Conservation (phyloP, 2,797 vertebrate species). For the Esox lucius region DNA sequence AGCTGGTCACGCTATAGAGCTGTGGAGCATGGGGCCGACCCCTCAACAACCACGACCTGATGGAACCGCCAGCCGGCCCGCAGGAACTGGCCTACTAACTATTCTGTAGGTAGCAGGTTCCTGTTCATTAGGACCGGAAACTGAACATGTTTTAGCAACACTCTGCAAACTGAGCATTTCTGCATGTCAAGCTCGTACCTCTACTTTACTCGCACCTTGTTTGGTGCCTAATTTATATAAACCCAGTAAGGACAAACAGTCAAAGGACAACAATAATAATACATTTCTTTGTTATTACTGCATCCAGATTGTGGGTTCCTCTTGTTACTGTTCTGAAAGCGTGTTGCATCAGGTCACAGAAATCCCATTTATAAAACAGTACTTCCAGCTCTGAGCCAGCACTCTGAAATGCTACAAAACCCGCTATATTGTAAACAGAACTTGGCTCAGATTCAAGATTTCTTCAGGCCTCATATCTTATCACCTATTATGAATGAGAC, state of each 20-base stretch:
- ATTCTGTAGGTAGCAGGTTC: not conserved
- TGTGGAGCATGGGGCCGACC: conserved; percentile 18
- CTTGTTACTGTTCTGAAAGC: not conserved
- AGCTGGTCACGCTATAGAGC: conserved; percentile 56
- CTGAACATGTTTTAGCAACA: not conserved
- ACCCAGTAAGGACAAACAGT: too few species aligned
- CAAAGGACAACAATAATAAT: too few species aligned
- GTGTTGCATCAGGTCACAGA: not conserved
- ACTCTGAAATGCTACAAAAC: not conserved
- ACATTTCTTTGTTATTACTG: too few species aligned
- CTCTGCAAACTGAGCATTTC: not conserved
- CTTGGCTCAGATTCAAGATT: conserved; percentile 5
- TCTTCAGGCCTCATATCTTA: conserved; percentile 1
- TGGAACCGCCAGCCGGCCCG: not conserved
- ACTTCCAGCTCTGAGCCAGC: not conserved
- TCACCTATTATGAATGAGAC: not conserved
- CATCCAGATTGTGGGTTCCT: too few species aligned
- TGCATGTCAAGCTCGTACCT: not conserved
- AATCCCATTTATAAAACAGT: not conserved
- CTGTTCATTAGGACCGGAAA: not conserved
- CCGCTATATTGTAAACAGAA: not conserved
- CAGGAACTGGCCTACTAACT: not conserved
- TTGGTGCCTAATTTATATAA: not conserved
- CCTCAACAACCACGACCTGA: not conserved
- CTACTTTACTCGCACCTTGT: not conserved